phyloP scores from a whole-genome alignment of 2,113 vertebrate species.

The Arenaria interpres region DNA sequence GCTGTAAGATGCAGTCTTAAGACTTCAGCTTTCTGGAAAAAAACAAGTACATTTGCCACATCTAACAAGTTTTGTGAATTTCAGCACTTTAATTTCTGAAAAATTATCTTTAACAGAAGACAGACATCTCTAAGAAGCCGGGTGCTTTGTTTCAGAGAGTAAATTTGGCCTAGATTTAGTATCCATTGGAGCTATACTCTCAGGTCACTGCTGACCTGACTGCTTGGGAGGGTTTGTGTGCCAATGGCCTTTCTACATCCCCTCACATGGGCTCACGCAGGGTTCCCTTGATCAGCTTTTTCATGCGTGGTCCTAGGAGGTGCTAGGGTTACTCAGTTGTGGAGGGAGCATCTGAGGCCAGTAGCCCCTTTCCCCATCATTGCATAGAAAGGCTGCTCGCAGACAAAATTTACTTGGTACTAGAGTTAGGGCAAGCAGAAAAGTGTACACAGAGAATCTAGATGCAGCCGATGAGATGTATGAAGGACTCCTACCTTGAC shows the following conservation, averaged over 20 bases:
- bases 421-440: not conserved
- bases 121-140: not conserved
- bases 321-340: not conserved
- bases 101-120: not conserved
- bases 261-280: fast-evolving
- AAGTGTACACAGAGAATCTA: not conserved
- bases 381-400: not conserved
- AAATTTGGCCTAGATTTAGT: not conserved
- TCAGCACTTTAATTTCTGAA: not conserved
- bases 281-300: not conserved
- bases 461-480: not conserved
- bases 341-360: not conserved
- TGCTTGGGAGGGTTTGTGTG: not conserved
- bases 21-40: not conserved
- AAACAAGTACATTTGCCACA: not conserved
- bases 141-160: not conserved
- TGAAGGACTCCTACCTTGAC: not conserved
- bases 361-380: fast-evolving
- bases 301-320: not conserved
- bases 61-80: not conserved
- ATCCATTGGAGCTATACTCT: not conserved
- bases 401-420: not conserved
- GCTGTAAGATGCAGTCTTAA: not conserved
- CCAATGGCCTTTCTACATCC: not conserved
- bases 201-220: not conserved